Evolutionary conservation across 2,888 invertebrate genomes (phyloP), one percentile per base, ranked within the genome.

Genomic region (Adelphocoris suturalis): DNA sequence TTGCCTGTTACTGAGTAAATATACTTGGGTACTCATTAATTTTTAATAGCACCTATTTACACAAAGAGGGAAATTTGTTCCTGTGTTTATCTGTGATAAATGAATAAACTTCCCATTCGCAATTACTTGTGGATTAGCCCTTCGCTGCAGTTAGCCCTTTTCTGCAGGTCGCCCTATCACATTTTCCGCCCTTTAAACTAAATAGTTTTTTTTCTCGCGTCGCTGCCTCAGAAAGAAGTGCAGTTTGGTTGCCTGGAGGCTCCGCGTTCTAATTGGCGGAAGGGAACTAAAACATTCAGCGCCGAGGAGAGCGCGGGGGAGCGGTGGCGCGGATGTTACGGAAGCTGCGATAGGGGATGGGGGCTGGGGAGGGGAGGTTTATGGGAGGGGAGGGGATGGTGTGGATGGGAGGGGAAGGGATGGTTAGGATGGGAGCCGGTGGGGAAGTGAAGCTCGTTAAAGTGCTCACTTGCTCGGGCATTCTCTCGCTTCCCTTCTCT

Each of bases 241-340:
- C 82, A 82, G 48, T 82, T 82, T 19, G 27, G 82, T 52, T 52
- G 27, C 82, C 27, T 52, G 14, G 82, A n/a, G 5, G 78, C 78
- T 27, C 82, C 23, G 52, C 82, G 27, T 52, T 82, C 82, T 82
- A 82, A 82, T 82, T 82, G 82, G 82, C 52, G 23, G 82, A 82
- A 52, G 55, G 11, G 52, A 82, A 52, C 82, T 82, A n/a, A 47
- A 68, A 68, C 68, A 68, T 68, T 68, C 23, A 68, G 68, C 23
- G 68, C 23, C 5, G 23, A 13, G 68, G 52, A 52, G 52, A 16
- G 13, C 7, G 13, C 48, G 48, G 48, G 7, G 48, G 48, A 16
- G 13, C 14, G 23, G 28, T 13, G 75, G 75, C 16, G 75, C n/a
- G 75, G 75, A 23, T 37, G 37, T 37, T 37, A 37, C 37, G 37